Conservation (phyloP, 2,888 invertebrate species). For the Dioctria rufipes region DNA sequence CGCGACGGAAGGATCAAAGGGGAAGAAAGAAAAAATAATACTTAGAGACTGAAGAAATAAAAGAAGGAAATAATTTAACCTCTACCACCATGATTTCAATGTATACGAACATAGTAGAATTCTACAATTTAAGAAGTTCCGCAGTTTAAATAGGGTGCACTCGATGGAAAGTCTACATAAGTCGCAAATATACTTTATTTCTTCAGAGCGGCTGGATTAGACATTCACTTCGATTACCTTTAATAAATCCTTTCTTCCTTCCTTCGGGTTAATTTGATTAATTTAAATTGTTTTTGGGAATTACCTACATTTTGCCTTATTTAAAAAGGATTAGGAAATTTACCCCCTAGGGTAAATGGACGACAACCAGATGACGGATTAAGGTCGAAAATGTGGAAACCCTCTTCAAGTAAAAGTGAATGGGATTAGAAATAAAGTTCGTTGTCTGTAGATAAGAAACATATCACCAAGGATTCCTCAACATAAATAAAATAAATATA, state of each 20-base stretch:
- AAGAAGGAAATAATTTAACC: slow-evolving; percentile 22
- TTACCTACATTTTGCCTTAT: slow-evolving; percentile 11
- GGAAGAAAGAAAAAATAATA: slow-evolving; percentile 4
- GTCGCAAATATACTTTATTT: too few species aligned
- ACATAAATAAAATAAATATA: too few species aligned
- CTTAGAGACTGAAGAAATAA: slow-evolving; percentile 16
- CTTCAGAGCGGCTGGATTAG: not conserved
- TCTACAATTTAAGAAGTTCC: too few species aligned
- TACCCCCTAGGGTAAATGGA: too few species aligned
- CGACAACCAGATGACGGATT: too few species aligned
- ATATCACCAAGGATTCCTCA: too few species aligned
- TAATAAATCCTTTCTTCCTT: slow-evolving; percentile 19
- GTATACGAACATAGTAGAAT: not conserved
- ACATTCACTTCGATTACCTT: slow-evolving; percentile 19
- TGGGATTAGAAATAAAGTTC: too few species aligned
- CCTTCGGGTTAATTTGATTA: slow-evolving; percentile 32
- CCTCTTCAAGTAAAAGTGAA: too few species aligned
- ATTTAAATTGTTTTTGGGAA: slow-evolving; percentile 19
- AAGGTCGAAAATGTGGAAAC: too few species aligned
- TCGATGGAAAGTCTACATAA: not conserved
- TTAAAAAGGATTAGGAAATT: slow-evolving; percentile 18
- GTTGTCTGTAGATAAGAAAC: too few species aligned
- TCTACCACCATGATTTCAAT: slow-evolving; percentile 2
- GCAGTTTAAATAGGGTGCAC: not conserved
- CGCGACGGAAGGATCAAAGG: not conserved